Percentiles rank a stretch among this genome's conserved stretches.
These are phyloP conservation scores for Pelosia muscerda DNA, from an alignment of 2,888 invertebrate genomes.

Conservation along the genomic window DNA sequence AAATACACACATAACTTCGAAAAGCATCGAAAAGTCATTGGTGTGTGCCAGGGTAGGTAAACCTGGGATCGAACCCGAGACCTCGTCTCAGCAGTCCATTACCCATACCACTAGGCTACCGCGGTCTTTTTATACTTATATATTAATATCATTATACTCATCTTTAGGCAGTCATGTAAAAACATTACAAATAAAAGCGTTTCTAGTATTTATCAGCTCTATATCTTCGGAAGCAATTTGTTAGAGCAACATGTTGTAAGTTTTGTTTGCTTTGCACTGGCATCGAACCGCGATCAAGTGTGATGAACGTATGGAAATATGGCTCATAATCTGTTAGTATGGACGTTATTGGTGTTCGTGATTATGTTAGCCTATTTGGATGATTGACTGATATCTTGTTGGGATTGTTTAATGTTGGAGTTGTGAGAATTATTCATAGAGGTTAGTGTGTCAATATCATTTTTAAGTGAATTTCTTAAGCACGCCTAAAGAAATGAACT, in stretches of 20 bases:
- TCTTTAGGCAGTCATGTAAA: too few species aligned
- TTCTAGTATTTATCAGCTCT: constrained; percentile 17
- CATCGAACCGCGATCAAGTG: constrained; percentile 46
- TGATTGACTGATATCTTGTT: constrained; percentile 11
- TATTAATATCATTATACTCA: too few species aligned
- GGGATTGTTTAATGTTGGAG: not conserved
- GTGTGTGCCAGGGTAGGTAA: too few species aligned
- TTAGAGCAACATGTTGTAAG: constrained; percentile 53
- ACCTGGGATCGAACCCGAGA: too few species aligned
- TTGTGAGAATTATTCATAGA: not conserved
- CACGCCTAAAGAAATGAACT: too few species aligned
- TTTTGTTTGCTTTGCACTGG: constrained; percentile 50
- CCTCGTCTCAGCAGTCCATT: too few species aligned
- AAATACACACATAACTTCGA: too few species aligned
- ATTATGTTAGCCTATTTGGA: constrained; percentile 26
- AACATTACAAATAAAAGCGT: not conserved
- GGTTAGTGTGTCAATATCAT: too few species aligned
- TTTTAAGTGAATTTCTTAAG: too few species aligned
- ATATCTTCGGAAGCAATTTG: constrained; percentile 38
- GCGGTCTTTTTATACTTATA: too few species aligned
- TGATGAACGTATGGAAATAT: constrained; percentile 50
- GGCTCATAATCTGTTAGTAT: constrained; percentile 46
- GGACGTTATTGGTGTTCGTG: constrained; percentile 19
- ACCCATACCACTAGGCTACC: too few species aligned
- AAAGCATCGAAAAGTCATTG: too few species aligned